A percentile compares a stretch with the other conserved stretches of the same genome.
Evolutionary conservation across 2,888 invertebrate species (phyloP).

Genomic region (Pimpla rufipes): DNA sequence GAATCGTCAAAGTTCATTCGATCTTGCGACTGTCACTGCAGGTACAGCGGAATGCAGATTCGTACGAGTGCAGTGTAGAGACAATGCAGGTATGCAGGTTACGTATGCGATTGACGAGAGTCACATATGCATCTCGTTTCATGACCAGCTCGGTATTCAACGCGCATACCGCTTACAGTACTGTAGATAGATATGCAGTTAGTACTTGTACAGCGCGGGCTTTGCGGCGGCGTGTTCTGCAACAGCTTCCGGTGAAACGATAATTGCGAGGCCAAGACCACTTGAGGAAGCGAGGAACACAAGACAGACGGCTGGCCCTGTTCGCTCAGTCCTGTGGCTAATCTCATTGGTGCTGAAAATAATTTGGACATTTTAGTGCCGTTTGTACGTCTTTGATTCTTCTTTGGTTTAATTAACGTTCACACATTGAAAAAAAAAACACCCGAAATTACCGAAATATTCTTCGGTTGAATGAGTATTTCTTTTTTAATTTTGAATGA

Average conservation of each 20-base stretch:
- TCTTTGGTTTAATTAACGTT: too few species aligned
- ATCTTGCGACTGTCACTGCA: constrained; percentile 11
- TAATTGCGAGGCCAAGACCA: constrained; percentile 58
- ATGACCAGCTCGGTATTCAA: constrained; percentile 13
- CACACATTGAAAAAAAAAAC: not conserved
- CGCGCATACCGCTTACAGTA: constrained; percentile 23
- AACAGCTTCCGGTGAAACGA: constrained; percentile 61
- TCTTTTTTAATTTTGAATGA: too few species aligned
- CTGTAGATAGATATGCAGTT: constrained; percentile 10
- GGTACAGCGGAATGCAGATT: constrained; percentile 7
- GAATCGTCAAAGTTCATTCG: not conserved
- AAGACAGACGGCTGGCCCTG: not conserved
- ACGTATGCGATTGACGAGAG: constrained; percentile 27
- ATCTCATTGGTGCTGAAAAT: not conserved
- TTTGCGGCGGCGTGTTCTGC: constrained; percentile 48
- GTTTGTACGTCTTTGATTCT: too few species aligned
- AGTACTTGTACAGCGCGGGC: constrained; percentile 13
- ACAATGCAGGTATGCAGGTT: constrained; percentile 35
- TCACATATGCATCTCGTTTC: constrained; percentile 30
- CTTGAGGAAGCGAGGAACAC: constrained; percentile 24
- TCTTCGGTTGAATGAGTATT: too few species aligned
- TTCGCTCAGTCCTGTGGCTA: not conserved
- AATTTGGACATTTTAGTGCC: too few species aligned
- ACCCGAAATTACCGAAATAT: not conserved
- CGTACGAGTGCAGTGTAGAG: constrained; percentile 1